Conservation (phyloP, 2,113 vertebrate genomes). For the Ctenodactylus gundi region DNA sequence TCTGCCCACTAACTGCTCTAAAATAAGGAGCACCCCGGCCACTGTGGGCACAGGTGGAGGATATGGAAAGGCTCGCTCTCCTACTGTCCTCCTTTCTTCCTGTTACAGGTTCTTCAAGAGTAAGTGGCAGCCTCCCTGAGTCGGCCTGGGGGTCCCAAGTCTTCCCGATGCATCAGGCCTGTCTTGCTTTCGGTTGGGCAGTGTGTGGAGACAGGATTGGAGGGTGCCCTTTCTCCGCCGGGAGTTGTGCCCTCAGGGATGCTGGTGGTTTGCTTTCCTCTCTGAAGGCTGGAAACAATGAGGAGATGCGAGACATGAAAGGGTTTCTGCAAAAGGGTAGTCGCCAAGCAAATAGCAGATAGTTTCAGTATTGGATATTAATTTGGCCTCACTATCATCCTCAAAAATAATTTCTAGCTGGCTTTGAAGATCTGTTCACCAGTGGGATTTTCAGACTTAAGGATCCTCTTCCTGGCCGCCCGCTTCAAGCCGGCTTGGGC, state of each 20-base stretch:
- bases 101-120: not conserved
- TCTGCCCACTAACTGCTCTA: not conserved
- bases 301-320: not conserved
- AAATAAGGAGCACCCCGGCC: not conserved
- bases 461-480: not conserved
- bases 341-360: not conserved
- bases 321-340: not conserved
- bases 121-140: accelerated
- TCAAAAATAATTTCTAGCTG: not conserved
- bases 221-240: not conserved
- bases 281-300: not conserved
- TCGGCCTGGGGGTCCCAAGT: not conserved
- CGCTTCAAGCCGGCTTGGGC: not conserved
- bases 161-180: not conserved
- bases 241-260: not conserved
- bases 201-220: not conserved
- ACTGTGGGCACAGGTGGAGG: accelerated
- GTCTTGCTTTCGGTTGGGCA: too few species aligned
- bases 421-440: not conserved
- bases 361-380: too few species aligned
- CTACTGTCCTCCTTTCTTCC: not conserved
- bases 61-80: not conserved
- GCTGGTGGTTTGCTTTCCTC: not conserved
- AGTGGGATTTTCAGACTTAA: not conserved
- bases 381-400: not conserved